Evolutionary conservation across 2,888 invertebrate species (phyloP), one percentile per base, ranked within the genome.

Genomic region (Lapara coniferarum): DNA sequence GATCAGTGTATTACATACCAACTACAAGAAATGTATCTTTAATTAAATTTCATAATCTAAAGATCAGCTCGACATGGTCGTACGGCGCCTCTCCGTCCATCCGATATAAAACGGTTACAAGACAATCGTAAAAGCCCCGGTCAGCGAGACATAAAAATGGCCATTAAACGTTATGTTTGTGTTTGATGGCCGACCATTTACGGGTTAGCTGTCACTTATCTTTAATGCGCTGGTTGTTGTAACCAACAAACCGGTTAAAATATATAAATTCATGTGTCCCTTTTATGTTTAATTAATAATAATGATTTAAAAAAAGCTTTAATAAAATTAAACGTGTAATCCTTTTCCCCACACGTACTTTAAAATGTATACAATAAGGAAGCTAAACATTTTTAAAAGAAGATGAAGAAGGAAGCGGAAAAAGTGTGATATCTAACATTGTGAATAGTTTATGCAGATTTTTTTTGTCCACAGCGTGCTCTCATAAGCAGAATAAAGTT

Each of bases 361-460:
- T n/a, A n/a, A n/a, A n/a, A n/a, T n/a, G n/a, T n/a, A n/a, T n/a
- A 55, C 16, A 44, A 63, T 13, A 63, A 63, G 63, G 63, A 63
- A 63, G 19, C 49, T 46, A 16, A 13, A n/a, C n/a, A n/a, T n/a
- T n/a, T n/a, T n/a, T n/a, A n/a, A n/a, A n/a, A n/a, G n/a, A n/a
- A n/a, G n/a, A n/a, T n/a, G n/a, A n/a, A n/a, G n/a, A n/a, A n/a
- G n/a, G n/a, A n/a, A n/a, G n/a, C n/a, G n/a, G n/a, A 49, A 63
- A 19, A 63, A 10, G 63, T 19, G 63, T 19, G 63, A 63, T 63
- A 49, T 25, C 7, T 19, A 10, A 19, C 13, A 63, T 63, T 63
- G 63, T 49, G 10, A 49, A 63, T 13, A 13, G 12, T 16, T 49
- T 63, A 19, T 13, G 49, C 10, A 63, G 49, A 63, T 14, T 37